These are phyloP conservation scores for Syngnathus typhle DNA, from an alignment of 2,113 vertebrate genomes.

Conservation along the genomic window DNA sequence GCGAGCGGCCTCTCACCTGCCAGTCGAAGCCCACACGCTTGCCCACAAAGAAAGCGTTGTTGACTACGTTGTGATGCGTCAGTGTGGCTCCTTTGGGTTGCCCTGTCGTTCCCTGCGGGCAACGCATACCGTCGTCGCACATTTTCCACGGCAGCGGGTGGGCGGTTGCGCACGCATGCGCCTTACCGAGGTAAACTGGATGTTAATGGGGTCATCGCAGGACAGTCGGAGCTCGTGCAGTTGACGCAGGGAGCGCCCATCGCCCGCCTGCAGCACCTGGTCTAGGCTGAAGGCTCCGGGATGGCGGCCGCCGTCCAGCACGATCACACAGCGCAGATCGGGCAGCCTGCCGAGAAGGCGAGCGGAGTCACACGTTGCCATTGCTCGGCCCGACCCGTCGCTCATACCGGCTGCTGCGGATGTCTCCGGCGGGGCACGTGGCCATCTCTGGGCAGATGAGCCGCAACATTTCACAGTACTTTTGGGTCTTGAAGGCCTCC, in stretches of 20 bases:
- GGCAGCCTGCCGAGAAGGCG: conserved; percentile 72
- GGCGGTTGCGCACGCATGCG: too few relatives aligned
- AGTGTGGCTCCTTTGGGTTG: conserved; percentile 87
- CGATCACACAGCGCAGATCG: conserved; percentile 78
- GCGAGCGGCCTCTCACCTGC: conserved; percentile 65
- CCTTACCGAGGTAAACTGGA: conserved; percentile 91
- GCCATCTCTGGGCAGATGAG: conserved; percentile 85
- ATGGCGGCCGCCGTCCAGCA: conserved; percentile 70
- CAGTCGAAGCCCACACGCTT: conserved; percentile 62
- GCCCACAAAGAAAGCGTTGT: conserved; percentile 78
- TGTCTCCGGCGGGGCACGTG: conserved; percentile 67
- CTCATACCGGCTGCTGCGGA: conserved; percentile 81
- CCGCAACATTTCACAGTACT: conserved; percentile 83
- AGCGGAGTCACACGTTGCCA: background rate
- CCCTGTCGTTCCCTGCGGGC: conserved; percentile 85
- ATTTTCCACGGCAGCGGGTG: too few relatives aligned
- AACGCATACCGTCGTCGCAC: conserved; percentile 10
- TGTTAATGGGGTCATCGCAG: conserved; percentile 84
- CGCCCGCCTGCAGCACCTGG: conserved; percentile 80
- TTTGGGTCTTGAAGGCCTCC: conserved; percentile 80
- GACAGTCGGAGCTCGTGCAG: conserved; percentile 73
- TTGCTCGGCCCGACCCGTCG: background rate
- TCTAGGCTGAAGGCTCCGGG: conserved; percentile 77
- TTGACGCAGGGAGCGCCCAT: conserved; percentile 62
- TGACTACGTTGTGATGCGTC: conserved; percentile 88